Conservation (phyloP, 2,113 vertebrate species). For the Hippocampus abdominalis region DNA sequence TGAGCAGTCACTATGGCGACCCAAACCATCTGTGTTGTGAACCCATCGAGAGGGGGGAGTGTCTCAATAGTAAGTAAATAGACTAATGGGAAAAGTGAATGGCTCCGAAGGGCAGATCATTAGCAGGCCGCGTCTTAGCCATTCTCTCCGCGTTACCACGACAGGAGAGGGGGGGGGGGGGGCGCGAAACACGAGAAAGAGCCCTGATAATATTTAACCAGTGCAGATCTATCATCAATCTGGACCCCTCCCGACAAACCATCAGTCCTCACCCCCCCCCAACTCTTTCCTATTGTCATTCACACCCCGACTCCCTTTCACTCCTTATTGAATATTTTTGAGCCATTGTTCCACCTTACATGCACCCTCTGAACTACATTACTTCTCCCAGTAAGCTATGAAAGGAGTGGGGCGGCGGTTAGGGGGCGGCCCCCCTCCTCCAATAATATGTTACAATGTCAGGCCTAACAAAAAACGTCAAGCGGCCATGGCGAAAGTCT, state of each 20-base stretch:
- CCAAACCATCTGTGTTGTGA: conserved; percentile 59
- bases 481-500: conserved; percentile 40
- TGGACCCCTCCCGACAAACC: conserved; percentile 27
- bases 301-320: conserved; percentile 58
- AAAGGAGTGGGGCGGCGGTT: conserved; percentile 43
- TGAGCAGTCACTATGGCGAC: conserved; percentile 44
- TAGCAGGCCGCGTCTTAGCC: conserved; percentile 55
- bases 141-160: conserved; percentile 54
- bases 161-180: conserved; percentile 38
- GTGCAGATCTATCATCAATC: conserved; percentile 64
- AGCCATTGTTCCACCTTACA: conserved; percentile 68
- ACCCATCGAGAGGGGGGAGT: conserved; percentile 41
- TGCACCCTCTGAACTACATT: conserved; percentile 64
- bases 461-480: conserved; percentile 60
- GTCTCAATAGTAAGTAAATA: conserved; percentile 59
- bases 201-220: conserved; percentile 76
- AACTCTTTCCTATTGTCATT: conserved; percentile 66
- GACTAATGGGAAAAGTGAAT: conserved; percentile 60
- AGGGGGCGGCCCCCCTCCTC: background rate
- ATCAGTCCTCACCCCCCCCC: conserved; percentile 45
- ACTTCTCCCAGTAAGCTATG: conserved; percentile 61
- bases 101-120: conserved; percentile 64
- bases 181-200: conserved; percentile 55
- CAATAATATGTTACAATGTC: conserved; percentile 63
- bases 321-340: conserved; percentile 72